Evolutionary conservation across 2,113 vertebrate species (phyloP).

Genomic region (Oncorhynchus mykiss): DNA sequence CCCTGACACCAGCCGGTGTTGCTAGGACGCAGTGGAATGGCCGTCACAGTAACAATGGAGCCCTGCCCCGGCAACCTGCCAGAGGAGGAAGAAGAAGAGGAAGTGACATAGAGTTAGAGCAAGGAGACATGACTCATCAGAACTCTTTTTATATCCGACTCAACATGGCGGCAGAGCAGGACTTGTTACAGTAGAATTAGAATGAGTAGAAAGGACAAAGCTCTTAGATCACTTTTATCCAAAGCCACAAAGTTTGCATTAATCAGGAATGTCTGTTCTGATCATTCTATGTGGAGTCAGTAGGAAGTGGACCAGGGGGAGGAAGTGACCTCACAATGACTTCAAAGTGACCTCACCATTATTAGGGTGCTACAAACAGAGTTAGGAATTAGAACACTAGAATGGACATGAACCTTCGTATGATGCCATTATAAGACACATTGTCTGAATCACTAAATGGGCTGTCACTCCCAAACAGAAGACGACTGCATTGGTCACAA

Average conservation of each 20-base stretch:
- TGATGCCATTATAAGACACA: too few species aligned
- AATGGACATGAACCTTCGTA: too few species aligned
- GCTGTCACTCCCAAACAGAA: too few species aligned
- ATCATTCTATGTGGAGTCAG: not conserved
- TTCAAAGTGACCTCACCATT: not conserved
- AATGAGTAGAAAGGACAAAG: too few species aligned
- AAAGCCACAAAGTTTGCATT: too few species aligned
- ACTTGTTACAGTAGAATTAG: not conserved
- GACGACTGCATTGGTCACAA: too few species aligned
- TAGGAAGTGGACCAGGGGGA: not conserved
- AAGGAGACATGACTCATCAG: too few species aligned
- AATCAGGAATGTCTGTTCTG: too few species aligned
- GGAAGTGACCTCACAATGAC: constrained; percentile 4
- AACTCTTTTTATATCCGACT: not conserved
- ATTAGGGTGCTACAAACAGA: constrained; percentile 35
- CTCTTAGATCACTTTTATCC: too few species aligned
- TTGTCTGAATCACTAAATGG: too few species aligned
- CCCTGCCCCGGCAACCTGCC: constrained; percentile 75
- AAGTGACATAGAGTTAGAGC: constrained; percentile 27
- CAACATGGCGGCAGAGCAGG: not conserved
- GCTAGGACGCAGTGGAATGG: constrained; percentile 76
- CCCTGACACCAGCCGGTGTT: constrained; percentile 71
- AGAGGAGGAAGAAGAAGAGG: constrained; percentile 55
- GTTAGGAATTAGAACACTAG: too few species aligned
- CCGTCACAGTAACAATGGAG: constrained; percentile 82